Evolutionary conservation across 2,888 invertebrate species (phyloP), one percentile per base, ranked within the genome.

Genomic region (Pomacea canaliculata): DNA sequence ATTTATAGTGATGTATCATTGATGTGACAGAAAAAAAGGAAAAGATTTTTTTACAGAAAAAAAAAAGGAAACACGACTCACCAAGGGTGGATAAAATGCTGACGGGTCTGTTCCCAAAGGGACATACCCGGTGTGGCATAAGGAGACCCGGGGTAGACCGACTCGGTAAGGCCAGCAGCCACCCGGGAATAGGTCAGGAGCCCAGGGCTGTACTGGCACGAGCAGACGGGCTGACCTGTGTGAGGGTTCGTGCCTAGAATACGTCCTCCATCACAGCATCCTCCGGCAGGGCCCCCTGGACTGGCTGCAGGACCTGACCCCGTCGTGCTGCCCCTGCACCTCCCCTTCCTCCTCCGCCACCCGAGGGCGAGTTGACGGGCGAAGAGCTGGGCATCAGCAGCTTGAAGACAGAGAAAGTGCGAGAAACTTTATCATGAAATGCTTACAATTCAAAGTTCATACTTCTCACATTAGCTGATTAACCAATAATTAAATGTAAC

Each of bases 31-130:
- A 37, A 56, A 49, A 0, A 66, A 12, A 73, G 66, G 67, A 23
- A 66, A 23, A 73, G 46, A 72, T 0, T 65, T 23, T 23, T 23
- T 23, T 23, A 23, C 23, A 23, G 0, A 23, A 23, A 23, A 23
- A 23, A 37, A 37, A 37, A 37, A 37, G 37, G 37, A 37, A 27
- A 16, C 19, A 68, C 48, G 10, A 88, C 97, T 94, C 93, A 97
- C 97, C 95, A 97, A 92, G 84, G 97, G 96, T 80, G 97, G 96
- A 92, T 97, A 97, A 92, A 97, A 97, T 76, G 97, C 97, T 73
- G 97, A 97, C 89, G 96, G 96, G 69, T 91, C 91, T 91, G 89
- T 81, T 9, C 89, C 87, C 66, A 87, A 81, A 69, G 90, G 89
- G 80, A 91, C 85, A 79, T 91, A 27, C 89, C 88, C 80, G 77